phyloP scores from a whole-genome alignment of 2,797 vertebrate species.

The Echeneis naucrates region DNA sequence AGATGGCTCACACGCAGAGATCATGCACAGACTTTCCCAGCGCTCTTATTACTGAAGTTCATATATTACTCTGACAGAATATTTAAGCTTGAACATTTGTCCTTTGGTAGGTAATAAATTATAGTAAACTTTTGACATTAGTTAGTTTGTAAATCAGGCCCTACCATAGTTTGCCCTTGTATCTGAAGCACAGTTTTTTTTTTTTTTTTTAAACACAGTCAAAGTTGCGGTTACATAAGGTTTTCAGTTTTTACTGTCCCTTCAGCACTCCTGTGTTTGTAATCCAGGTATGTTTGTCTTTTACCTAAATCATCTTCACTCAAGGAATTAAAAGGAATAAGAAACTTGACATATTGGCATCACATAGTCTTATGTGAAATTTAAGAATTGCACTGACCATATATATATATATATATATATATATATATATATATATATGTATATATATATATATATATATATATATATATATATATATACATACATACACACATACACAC shows the following conservation, averaged over 20 bases:
- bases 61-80: slow-evolving; percentile 71
- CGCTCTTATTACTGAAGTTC: slow-evolving; percentile 63
- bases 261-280: background rate
- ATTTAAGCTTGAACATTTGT: slow-evolving; percentile 65
- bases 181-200: slow-evolving; percentile 13
- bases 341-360: background rate
- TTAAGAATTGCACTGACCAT: no score
- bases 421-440: no score
- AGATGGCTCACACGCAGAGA: slow-evolving; percentile 58
- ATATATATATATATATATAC: no score
- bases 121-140: slow-evolving; percentile 45
- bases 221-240: no score
- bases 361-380: background rate
- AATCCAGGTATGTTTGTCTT: background rate
- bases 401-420: no score
- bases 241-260: background rate
- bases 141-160: slow-evolving; percentile 36
- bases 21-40: slow-evolving; percentile 56
- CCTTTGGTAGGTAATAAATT: slow-evolving; percentile 56
- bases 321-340: background rate
- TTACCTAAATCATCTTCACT: background rate
- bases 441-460: no score
- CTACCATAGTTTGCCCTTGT: slow-evolving; percentile 25
- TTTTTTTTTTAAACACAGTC: background rate
- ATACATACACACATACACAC: no score